A percentile compares a stretch with the other conserved stretches of the same genome.
Evolutionary conservation across 2,888 invertebrate species (phyloP).

Genomic region (Dione juno): DNA sequence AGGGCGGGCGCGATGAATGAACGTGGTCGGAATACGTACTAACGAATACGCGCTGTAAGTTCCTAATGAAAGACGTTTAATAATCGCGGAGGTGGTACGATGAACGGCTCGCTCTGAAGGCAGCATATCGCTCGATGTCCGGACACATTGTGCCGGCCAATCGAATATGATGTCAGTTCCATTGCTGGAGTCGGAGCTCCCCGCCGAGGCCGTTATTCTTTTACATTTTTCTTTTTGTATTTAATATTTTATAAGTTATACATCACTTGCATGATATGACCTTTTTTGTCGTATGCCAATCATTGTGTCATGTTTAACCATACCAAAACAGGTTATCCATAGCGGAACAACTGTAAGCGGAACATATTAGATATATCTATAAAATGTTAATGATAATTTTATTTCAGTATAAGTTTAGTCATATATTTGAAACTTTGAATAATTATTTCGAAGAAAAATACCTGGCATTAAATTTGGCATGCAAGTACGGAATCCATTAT

Average conservation of each 20-base stretch:
- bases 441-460: neutral
- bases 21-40: conserved; percentile 73
- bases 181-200: conserved; percentile 55
- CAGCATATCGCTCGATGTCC: conserved; percentile 76
- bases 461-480: conserved; percentile 4
- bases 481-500: neutral
- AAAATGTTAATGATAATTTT: neutral
- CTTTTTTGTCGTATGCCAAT: conserved; percentile 19
- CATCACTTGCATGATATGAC: conserved; percentile 24
- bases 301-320: conserved; percentile 21
- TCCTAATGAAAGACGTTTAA: conserved; percentile 74
- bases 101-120: conserved; percentile 75
- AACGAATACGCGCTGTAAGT: conserved; percentile 78
- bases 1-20: conserved; percentile 74
- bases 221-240: conserved; percentile 55
- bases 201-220: conserved; percentile 58
- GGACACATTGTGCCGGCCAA: conserved; percentile 62
- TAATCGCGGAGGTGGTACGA: conserved; percentile 74
- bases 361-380: conserved; percentile 1
- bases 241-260: conserved; percentile 39
- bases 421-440: conserved; percentile 4
- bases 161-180: conserved; percentile 38
- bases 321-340: conserved; percentile 14
- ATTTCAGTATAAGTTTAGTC: neutral
- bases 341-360: conserved; percentile 1